Percentiles rank a stretch among this genome's conserved stretches.
These are phyloP conservation scores for Drosophila nigrodunni DNA, from an alignment of 1,140 invertebrate genomes.

Conservation along the genomic window DNA sequence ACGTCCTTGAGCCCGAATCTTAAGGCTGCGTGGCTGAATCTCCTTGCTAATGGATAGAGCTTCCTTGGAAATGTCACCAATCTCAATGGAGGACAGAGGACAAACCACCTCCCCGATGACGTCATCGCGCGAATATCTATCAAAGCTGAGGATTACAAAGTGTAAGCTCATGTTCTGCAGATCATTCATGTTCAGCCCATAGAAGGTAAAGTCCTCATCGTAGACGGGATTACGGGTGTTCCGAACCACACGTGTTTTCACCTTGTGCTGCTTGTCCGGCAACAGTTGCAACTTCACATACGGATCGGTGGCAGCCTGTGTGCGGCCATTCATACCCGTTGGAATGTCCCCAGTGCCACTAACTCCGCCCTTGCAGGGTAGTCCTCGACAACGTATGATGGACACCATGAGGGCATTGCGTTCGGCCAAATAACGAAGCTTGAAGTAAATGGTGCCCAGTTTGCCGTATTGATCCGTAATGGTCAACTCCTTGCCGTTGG, in stretches of 20 bases:
- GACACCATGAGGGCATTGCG: slow-evolving; percentile 96
- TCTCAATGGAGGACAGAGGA: slow-evolving; percentile 91
- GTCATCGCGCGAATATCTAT: slow-evolving; percentile 98
- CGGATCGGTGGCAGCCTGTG: slow-evolving; percentile 90
- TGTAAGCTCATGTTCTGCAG: slow-evolving; percentile 94
- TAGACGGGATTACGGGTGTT: slow-evolving; percentile 97
- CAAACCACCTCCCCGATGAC: slow-evolving; percentile 98
- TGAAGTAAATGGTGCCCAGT: slow-evolving; percentile 94
- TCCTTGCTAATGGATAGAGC: slow-evolving; percentile 91
- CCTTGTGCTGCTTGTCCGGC: slow-evolving; percentile 97
- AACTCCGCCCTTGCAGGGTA: slow-evolving; percentile 90
- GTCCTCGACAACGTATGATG: slow-evolving; percentile 93
- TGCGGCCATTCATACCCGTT: slow-evolving; percentile 84
- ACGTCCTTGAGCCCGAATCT: slow-evolving; percentile 94
- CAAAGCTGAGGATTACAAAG: slow-evolving; percentile 98
- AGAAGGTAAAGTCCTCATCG: slow-evolving; percentile 98
- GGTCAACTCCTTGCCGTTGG: slow-evolving; percentile 84
- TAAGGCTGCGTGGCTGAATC: slow-evolving; percentile 93
- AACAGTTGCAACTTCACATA: slow-evolving; percentile 97
- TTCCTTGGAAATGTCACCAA: slow-evolving; percentile 92
- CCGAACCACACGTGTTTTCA: slow-evolving; percentile 96
- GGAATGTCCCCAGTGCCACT: slow-evolving; percentile 79
- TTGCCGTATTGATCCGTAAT: slow-evolving; percentile 85
- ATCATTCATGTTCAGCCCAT: slow-evolving; percentile 94
- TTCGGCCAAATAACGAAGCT: slow-evolving; percentile 93